Evolutionary conservation across 2,888 invertebrate genomes (phyloP).

Genomic region (Tillus elongatus): DNA sequence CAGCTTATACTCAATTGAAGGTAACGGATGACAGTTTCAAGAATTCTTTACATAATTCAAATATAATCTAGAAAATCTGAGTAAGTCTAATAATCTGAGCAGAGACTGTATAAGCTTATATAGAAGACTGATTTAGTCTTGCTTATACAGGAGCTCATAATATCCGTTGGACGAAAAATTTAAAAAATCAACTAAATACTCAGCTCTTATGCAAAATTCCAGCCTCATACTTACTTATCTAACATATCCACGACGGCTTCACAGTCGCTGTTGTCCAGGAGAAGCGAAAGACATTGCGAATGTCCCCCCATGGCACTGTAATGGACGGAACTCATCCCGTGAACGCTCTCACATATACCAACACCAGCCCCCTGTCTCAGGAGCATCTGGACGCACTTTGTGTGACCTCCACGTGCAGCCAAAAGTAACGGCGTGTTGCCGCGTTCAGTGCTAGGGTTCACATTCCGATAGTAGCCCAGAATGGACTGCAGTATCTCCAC

Average conservation of each 20-base stretch:
- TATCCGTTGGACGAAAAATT: too few relatives aligned
- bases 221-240: slow-evolving; percentile 33
- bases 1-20: too few relatives aligned
- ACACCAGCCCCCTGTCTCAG: slow-evolving; percentile 49
- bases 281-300: slow-evolving; percentile 45
- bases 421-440: slow-evolving; percentile 51
- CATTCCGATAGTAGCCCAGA: slow-evolving; percentile 46
- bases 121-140: too few relatives aligned
- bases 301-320: slow-evolving; percentile 45
- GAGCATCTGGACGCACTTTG: slow-evolving; percentile 48
- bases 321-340: slow-evolving; percentile 36
- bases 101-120: too few relatives aligned
- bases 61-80: too few relatives aligned
- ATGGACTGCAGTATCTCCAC: slow-evolving; percentile 47
- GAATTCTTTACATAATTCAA: too few relatives aligned
- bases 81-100: too few relatives aligned
- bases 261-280: slow-evolving; percentile 45
- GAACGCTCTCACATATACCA: slow-evolving; percentile 39
- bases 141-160: too few relatives aligned
- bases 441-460: slow-evolving; percentile 47
- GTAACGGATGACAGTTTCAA: too few relatives aligned
- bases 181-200: too few relatives aligned
- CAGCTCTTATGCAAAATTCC: too few relatives aligned
- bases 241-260: slow-evolving; percentile 40
- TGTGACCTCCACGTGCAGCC: slow-evolving; percentile 48